Base-by-base conservation (phyloP, 2,888 invertebrate species). In the Alloscopus bannaensis region DNA sequence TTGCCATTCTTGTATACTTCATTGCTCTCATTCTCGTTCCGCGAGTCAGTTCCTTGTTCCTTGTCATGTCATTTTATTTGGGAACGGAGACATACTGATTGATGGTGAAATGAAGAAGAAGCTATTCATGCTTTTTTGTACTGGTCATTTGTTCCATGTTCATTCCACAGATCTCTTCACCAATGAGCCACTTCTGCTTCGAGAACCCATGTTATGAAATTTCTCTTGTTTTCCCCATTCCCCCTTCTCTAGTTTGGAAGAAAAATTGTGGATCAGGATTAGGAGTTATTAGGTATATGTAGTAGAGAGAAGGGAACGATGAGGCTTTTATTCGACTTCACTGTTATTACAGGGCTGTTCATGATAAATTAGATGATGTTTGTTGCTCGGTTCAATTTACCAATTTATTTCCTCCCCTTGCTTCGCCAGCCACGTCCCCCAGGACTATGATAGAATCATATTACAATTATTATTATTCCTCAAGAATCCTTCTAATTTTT, bases 81-180 rank as follows among this genome's bases (percentile, higher is more conserved):
- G 52, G 40, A 60, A 24, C 20, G 26, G 57, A 64, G 52, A 64
- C 40, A 70, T 40, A 40, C 70, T 76, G 76, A 70, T 77, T 62
- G 77, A 77, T 70, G 77, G 70, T 70, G 69, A 77, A 77, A 76
- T 68, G 68, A 69, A 62, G 55, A n/a, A n/a, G 22, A 70, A 64
- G 69, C 70, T 45, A 77, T 77, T 77, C 77, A 76, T 68, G 75
- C 59, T 59, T 47, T 65, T 26, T 6, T 31, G 60, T 36, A 29
- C 40, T 26, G 55, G 55, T 68, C 55, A 68, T 68, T 68, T 68
- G 16, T 57, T 40, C 40, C 31, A 16, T 50, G 50, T 50, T 16
- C 18, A 50, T 11, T 50, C 8, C 40, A n/a, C n/a, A n/a, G n/a
- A n/a, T n/a, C n/a, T n/a, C n/a, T n/a, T n/a, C n/a, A n/a, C n/a